phyloP scores from a whole-genome alignment of 2,888 invertebrate species.

The Melanargia galathea region DNA sequence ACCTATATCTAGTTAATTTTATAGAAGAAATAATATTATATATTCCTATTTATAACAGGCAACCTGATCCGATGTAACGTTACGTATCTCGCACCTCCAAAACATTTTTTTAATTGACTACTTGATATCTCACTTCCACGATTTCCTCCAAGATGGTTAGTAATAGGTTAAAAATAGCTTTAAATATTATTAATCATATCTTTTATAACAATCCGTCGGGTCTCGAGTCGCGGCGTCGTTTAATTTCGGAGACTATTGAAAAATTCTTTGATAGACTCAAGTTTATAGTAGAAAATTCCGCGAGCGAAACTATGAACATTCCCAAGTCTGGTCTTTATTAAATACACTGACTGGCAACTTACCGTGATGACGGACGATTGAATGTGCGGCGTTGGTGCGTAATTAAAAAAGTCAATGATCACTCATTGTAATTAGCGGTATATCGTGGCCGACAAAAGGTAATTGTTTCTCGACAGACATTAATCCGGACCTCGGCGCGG shows the following conservation, averaged over 20 bases:
- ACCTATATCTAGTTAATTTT: too few relatives aligned
- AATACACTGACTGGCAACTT: slow-evolving; percentile 79
- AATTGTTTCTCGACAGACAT: slow-evolving; percentile 76
- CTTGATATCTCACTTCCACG: too few relatives aligned
- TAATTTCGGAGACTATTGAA: slow-evolving; percentile 48
- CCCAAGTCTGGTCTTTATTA: slow-evolving; percentile 67
- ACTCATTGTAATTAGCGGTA: slow-evolving; percentile 79
- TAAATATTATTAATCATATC: slow-evolving; percentile 31
- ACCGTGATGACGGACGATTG: slow-evolving; percentile 55
- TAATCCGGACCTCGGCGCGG: slow-evolving; percentile 50
- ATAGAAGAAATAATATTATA: too few relatives aligned
- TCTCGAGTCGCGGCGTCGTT: slow-evolving; percentile 36
- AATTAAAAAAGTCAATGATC: slow-evolving; percentile 75
- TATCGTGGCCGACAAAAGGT: slow-evolving; percentile 73
- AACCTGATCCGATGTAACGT: too few relatives aligned
- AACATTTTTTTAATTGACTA: neutral
- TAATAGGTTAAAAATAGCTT: slow-evolving; percentile 13
- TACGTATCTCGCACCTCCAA: neutral
- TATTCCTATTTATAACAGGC: too few relatives aligned
- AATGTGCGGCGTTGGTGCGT: slow-evolving; percentile 45
- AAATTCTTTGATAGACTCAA: slow-evolving; percentile 52
- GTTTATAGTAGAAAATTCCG: slow-evolving; percentile 73
- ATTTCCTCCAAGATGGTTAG: slow-evolving; percentile 20
- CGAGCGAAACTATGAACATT: slow-evolving; percentile 65
- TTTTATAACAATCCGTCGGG: slow-evolving; percentile 31